Evolutionary conservation across 2,888 invertebrate species (phyloP), one percentile per base, ranked within the genome.

Genomic region (Hyalella azteca): DNA sequence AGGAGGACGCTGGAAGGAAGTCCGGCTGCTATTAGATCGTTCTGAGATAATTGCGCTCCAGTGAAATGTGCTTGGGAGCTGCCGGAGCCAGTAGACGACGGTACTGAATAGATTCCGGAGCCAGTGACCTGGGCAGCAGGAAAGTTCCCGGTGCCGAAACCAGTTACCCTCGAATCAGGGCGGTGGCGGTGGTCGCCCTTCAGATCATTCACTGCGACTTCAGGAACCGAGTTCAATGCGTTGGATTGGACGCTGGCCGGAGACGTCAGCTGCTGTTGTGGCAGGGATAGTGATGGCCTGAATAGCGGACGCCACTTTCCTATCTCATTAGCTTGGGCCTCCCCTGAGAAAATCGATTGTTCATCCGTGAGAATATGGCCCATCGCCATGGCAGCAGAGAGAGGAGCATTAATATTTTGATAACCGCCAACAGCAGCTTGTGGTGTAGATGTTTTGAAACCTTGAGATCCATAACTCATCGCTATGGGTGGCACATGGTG

Each of bases 311-410:
- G 9, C 66, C 66, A 66, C 66, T 66, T 66, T 66, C 66, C 66
- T 36, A 66, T 29, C 15, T 66, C 66, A 66, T 66, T 66, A 66
- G 66, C 5, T 36, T 9, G 22, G 36, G 66, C 32, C 36, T 66
- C 66, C n/a, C 0, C 66, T 11, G 19, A 32, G 9, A 11, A 41
- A 9, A 80, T 39, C 4, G 80, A 78, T 40, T 80, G 80, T 13
- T 79, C 77, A 32, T 79, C 80, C 5, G 80, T 60, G 5, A 82
- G 45, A 15, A 82, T 49, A 40, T 82, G 79, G 15, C 80, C 82
- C 82, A 82, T 82, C 48, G 82, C 80, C 82, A 82, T 82, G 59
- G 82, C 82, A 32, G 82, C 82, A 11, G 80, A 82, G n/a, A 82
- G 79, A 26, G 82, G 82, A 50, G 82, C 82, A 39, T 78, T 80